Evolutionary conservation across 2,797 vertebrate genomes (phyloP).

Genomic region (Siniperca scherzeri): DNA sequence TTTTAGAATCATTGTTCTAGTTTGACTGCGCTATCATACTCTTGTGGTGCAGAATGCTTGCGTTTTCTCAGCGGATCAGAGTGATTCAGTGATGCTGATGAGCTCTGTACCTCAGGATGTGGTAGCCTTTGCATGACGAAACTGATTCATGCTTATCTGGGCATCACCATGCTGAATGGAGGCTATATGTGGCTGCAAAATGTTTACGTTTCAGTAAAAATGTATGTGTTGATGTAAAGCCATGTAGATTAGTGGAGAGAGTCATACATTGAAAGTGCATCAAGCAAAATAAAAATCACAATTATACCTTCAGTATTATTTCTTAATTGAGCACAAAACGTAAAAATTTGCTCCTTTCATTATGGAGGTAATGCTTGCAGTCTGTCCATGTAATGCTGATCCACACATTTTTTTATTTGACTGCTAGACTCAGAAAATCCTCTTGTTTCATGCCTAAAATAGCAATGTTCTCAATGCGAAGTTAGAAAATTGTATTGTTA

Average conservation of each 20-base stretch:
- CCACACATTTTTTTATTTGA: neutral
- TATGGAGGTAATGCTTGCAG: neutral
- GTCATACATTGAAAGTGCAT: neutral
- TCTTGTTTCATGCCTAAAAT: neutral
- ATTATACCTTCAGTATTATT: neutral
- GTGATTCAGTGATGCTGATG: constrained; percentile 8
- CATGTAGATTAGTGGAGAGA: neutral
- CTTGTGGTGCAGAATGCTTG: constrained; percentile 28
- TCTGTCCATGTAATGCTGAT: neutral
- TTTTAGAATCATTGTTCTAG: neutral
- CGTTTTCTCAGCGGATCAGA: constrained; percentile 6
- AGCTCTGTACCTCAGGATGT: constrained; percentile 68
- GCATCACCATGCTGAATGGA: constrained; percentile 35
- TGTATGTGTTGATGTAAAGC: neutral
- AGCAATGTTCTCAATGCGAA: neutral
- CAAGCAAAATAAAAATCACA: neutral
- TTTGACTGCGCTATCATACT: constrained; percentile 7
- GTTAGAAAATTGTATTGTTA: neutral
- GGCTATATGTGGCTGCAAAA: constrained; percentile 23
- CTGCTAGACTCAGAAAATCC: neutral
- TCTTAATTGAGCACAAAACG: neutral
- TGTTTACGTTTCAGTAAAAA: neutral
- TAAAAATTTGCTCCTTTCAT: neutral
- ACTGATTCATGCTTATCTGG: constrained; percentile 59
- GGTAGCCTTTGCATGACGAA: constrained; percentile 43